Evolutionary conservation across 2,113 vertebrate genomes (phyloP), one percentile per base, ranked within the genome.

Genomic region (Tenebrosternarchus preto): DNA sequence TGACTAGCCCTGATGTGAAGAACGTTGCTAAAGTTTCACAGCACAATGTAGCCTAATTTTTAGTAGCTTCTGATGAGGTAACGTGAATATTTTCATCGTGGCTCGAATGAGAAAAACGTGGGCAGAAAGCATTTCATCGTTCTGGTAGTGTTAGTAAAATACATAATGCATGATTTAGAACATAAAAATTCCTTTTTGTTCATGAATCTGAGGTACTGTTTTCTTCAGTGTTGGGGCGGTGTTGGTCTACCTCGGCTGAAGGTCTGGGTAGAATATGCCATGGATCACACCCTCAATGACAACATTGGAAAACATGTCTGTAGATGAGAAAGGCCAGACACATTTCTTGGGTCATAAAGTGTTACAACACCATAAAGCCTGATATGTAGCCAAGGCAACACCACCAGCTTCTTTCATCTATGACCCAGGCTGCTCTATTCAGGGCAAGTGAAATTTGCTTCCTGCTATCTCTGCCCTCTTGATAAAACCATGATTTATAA

Each of bases 221-320:
- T 0, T 77, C 66, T 3, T 19, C 53, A 67, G 4, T 24, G 76
- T 64, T 76, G 2, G 60, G 33, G 59, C 39, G 0, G 25, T 27
- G 27, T 29, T 24, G 5, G 31, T 92, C 91, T 93, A 93, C 90
- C 91, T 93, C 0, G 88, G 91, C 66, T 93, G 92, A 33, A 93
- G 89, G 71, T 93, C 90, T 5, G 92, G 89, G 78, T 91, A 94
- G 83, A 93, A 94, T 84, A 94, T 88, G 56, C 93, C 93, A 22
- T 92, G 91, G 3, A 94, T 82, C 82, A 94, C 93, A 4, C 93
- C 93, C 86, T 94, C 92, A 11, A 92, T 93, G 82, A 94, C 91
- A n/a, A 93, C 91, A 33, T 92, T 93, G 19, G 93, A 88, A 88
- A 92, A 92, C 2, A 73, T 77, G 39, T 86, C 85, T 86, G 67